Evolutionary conservation across 2,888 invertebrate species (phyloP), one percentile per base, ranked within the genome.

Genomic region (Leptinotarsa tumamoca): DNA sequence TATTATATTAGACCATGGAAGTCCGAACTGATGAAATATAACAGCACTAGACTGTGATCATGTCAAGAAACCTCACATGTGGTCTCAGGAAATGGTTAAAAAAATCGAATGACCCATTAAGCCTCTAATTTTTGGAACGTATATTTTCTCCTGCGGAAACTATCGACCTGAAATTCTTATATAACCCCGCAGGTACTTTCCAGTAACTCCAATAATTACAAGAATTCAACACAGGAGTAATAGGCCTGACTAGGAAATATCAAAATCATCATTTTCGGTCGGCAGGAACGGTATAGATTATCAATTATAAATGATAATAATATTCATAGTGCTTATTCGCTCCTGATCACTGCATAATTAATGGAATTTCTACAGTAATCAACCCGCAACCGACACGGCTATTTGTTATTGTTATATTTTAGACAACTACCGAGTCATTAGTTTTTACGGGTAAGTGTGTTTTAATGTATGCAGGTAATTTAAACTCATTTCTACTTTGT

Each of bases 381-480:
- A 71, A 67, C 68, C 33, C 73, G 71, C 71, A 75, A 75, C 73
- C 68, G 73, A 61, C 56, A 66, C 61, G 69, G 71, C 67, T 68
- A 75, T 78, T 75, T 73, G 72, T 58, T 58, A 58, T 58, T 58
- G 58, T 58, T 58, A 23, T 23, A 58, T 58, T 74, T 70, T 27
- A 49, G 21, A 17, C 68, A 66, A 73, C 73, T 68, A 73, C 70
- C 73, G 72, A 66, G 70, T 76, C 78, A 78, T 78, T 78, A 78
- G 72, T 70, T 67, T 72, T 70, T 72, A 71, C 74, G 73, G 76
- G 71, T 78, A 76, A 78, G 75, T 76, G 71, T 71, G 68, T 75
- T 74, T 76, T 78, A 76, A 78, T 78, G 76, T 76, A 78, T 78
- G 78, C 78, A 78, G 78, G 78, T 78, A 78, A 78, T 78, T 76